Percentiles rank a stretch among this genome's conserved stretches.
phyloP scores from a whole-genome alignment of 2,113 vertebrate species.

The Gadus chalcogrammus region DNA sequence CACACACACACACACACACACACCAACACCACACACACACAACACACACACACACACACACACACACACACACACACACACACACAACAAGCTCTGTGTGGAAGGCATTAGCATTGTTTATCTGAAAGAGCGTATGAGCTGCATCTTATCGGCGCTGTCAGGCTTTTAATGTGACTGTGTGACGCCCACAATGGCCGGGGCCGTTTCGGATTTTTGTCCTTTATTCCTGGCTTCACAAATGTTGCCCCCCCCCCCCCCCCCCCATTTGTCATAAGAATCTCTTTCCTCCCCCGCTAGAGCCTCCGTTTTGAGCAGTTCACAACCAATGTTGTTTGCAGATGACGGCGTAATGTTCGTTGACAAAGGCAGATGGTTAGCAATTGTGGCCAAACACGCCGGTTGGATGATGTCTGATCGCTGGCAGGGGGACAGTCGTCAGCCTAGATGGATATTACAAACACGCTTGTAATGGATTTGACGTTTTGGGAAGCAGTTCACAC shows the following conservation, averaged over 20 bases:
- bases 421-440: conserved; percentile 62
- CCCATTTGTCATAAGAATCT: conserved; percentile 52
- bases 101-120: conserved; percentile 62
- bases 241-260: conserved; percentile 24
- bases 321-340: conserved; percentile 73
- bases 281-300: conserved; percentile 51
- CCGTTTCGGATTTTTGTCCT: conserved; percentile 62
- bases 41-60: conserved; percentile 29
- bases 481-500: conserved; percentile 65
- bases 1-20: not conserved
- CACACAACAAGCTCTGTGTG: conserved; percentile 39
- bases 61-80: conserved; percentile 11
- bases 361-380: conserved; percentile 73
- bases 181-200: conserved; percentile 54
- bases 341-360: conserved; percentile 67
- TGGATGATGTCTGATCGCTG: conserved; percentile 72
- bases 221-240: conserved; percentile 51
- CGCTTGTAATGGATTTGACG: conserved; percentile 72
- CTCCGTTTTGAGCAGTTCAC: conserved; percentile 58
- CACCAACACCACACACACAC: conserved; percentile 22
- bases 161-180: conserved; percentile 61
- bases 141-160: conserved; percentile 63
- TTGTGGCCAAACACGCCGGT: conserved; percentile 74
- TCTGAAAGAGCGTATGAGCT: conserved; percentile 56
- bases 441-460: conserved; percentile 73